A percentile compares a stretch with the other conserved stretches of the same genome.
Conservation (phyloP, 2,888 invertebrate genomes). For the Melinaea menophilus region DNA sequence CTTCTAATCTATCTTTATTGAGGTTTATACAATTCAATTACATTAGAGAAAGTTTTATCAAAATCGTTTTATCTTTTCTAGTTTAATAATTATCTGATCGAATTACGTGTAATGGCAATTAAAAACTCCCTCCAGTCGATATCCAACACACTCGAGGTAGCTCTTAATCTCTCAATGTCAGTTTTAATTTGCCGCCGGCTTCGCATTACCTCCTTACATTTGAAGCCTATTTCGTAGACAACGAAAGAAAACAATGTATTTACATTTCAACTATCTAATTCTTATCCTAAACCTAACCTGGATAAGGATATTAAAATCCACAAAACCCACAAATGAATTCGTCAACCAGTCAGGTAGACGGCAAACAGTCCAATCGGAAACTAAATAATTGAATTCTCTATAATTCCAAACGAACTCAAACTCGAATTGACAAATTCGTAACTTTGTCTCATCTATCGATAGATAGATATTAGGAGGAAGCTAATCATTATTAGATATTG, state of each 20-base stretch:
- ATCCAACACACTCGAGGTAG: constrained; percentile 57
- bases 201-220: constrained; percentile 72
- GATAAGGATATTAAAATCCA: constrained; percentile 28
- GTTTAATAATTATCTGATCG: too few relatives aligned
- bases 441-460: constrained; percentile 45
- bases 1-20: constrained; percentile 9
- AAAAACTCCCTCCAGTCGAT: constrained; percentile 41
- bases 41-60: neutral
- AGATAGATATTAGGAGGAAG: constrained; percentile 62
- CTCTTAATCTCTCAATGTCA: constrained; percentile 77
- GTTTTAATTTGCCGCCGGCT: constrained; percentile 71
- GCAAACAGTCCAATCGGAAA: constrained; percentile 67
- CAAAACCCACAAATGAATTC: constrained; percentile 45
- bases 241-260: constrained; percentile 36
- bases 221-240: constrained; percentile 52
- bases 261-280: neutral
- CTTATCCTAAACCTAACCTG: neutral
- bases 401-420: constrained; percentile 54
- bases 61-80: neutral
- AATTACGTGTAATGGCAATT: neutral
- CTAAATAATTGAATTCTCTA: constrained; percentile 73
- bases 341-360: constrained; percentile 42
- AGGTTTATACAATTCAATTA: neutral
- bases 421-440: constrained; percentile 68
- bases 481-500: constrained; percentile 79